A percentile compares a stretch with the other conserved stretches of the same genome.
These are phyloP conservation scores for Oplegnathus fasciatus DNA, from an alignment of 2,113 vertebrate genomes.

Conservation along the genomic window DNA sequence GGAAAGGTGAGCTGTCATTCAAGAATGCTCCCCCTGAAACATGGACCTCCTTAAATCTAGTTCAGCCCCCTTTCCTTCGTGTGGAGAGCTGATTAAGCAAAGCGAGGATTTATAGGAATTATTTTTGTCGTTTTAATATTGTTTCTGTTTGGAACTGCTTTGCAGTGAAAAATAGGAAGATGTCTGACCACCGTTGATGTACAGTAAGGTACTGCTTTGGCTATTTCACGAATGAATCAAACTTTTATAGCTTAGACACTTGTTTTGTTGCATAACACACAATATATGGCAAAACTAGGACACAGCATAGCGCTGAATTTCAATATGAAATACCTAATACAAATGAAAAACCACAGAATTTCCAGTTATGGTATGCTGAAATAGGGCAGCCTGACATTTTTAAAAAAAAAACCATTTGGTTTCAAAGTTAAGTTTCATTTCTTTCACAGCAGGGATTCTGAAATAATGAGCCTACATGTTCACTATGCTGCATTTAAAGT, in stretches of 20 bases:
- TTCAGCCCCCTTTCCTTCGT: background rate
- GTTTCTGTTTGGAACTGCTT: background rate
- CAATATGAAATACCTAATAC: background rate
- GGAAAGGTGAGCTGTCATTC: slow-evolving; percentile 74
- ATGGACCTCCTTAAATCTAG: slow-evolving; percentile 47
- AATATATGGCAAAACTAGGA: slow-evolving; percentile 25
- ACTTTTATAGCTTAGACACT: background rate
- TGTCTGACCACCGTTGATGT: too few relatives aligned
- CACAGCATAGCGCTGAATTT: background rate
- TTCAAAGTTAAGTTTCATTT: background rate
- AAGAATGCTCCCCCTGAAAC: slow-evolving; percentile 73
- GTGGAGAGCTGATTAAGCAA: slow-evolving; percentile 24
- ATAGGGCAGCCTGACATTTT: background rate
- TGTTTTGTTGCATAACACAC: slow-evolving; percentile 7
- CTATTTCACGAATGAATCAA: background rate
- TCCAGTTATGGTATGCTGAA: background rate
- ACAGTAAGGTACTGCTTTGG: background rate
- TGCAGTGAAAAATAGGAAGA: slow-evolving; percentile 5
- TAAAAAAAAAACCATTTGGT: slow-evolving; percentile 1
- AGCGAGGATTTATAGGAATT: slow-evolving; percentile 12
- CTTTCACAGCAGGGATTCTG: slow-evolving; percentile 1
- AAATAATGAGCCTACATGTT: slow-evolving; percentile 4
- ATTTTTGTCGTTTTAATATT: background rate
- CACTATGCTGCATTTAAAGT: background rate
- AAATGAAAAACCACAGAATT: background rate